Evolutionary conservation across 2,888 invertebrate genomes (phyloP).

Genomic region (Eilema caniola): DNA sequence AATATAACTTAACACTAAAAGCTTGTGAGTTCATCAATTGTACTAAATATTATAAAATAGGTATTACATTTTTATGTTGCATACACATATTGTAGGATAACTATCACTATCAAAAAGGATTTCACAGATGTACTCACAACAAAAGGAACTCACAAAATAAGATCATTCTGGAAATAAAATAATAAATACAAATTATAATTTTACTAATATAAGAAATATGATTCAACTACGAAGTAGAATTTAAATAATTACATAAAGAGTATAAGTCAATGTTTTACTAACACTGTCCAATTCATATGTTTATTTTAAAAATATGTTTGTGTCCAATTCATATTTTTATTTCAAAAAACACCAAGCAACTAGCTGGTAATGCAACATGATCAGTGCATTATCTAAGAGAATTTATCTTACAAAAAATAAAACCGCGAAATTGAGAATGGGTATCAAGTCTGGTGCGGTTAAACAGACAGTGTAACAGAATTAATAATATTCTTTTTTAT

Average conservation of each 20-base stretch:
- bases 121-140: conserved; percentile 17
- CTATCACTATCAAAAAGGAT: conserved; percentile 15
- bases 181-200: conserved; percentile 52
- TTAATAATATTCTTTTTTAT: too few species aligned
- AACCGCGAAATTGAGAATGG: not conserved
- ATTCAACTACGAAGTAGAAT: conserved; percentile 11
- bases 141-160: conserved; percentile 37
- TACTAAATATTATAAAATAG: conserved; percentile 42
- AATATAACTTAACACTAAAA: conserved; percentile 36
- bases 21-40: conserved; percentile 45
- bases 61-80: conserved; percentile 24
- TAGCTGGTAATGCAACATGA: too few species aligned
- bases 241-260: conserved; percentile 11
- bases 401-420: not conserved
- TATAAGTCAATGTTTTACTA: not conserved
- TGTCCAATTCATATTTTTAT: not conserved
- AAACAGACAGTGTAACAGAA: not conserved
- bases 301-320: too few species aligned
- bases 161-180: conserved; percentile 39
- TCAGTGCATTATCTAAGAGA: too few species aligned
- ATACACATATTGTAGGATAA: conserved; percentile 11
- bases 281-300: not conserved
- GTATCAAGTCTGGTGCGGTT: too few species aligned
- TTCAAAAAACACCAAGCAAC: too few species aligned
- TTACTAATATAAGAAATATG: conserved; percentile 28